Evolutionary conservation across 53 echinoderm and acorn worm species (phyloP).

Genomic region (Echinometra lucunter): DNA sequence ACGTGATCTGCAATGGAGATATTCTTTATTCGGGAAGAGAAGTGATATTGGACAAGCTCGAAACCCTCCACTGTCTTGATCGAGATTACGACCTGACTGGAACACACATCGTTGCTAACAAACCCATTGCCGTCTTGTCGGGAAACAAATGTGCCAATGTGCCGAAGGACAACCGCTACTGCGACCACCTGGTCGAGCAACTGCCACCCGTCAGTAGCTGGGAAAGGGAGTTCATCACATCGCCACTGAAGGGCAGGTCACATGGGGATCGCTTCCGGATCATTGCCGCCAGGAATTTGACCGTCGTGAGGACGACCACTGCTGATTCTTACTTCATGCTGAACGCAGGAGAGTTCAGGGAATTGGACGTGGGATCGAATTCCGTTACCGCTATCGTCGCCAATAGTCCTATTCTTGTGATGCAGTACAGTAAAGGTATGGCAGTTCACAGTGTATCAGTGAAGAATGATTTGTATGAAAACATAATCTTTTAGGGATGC

Average conservation of each 20-base stretch:
- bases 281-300: conserved; percentile 81
- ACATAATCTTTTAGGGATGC: no score
- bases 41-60: conserved; percentile 72
- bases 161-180: conserved; percentile 76
- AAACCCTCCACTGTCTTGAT: conserved; percentile 76
- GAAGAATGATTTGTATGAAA: no score
- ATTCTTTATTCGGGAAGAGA: conserved; percentile 43
- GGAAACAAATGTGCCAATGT: conserved; percentile 95
- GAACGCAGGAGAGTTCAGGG: conserved; percentile 80
- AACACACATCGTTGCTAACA: conserved; percentile 79
- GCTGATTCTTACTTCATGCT: conserved; percentile 52
- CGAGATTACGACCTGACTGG: conserved; percentile 87
- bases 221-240: conserved; percentile 88
- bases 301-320: conserved; percentile 69
- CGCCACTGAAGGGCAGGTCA: conserved; percentile 78
- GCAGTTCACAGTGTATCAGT: no score
- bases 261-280: conserved; percentile 92
- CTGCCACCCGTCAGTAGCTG: conserved; percentile 89
- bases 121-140: conserved; percentile 85
- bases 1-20: conserved; percentile 57
- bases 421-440: conserved; percentile 90
- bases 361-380: conserved; percentile 79
- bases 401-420: conserved; percentile 82
- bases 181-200: conserved; percentile 92
- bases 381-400: conserved; percentile 76